phyloP scores from a whole-genome alignment of 92 coral and sea anemone genomes.

The Bergia puertoricense region DNA sequence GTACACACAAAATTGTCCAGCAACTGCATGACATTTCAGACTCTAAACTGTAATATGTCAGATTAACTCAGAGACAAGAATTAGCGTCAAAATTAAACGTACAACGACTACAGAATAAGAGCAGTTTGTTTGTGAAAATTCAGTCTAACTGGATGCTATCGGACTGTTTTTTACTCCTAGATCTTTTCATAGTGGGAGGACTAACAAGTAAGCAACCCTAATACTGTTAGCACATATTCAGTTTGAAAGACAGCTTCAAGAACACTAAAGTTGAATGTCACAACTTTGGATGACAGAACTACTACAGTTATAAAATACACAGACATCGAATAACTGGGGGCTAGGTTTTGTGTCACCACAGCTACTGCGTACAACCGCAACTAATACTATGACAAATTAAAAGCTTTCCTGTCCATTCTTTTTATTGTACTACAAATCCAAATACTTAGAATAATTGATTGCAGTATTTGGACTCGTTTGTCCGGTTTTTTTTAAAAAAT shows the following conservation, averaged over 20 bases:
- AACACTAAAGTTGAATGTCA: background rate
- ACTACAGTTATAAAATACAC: background rate
- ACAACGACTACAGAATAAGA: background rate
- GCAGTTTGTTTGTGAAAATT: background rate
- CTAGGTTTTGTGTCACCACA: background rate
- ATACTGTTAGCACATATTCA: conserved; percentile 22
- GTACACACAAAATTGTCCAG: background rate
- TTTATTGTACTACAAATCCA: background rate
- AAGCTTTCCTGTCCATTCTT: background rate
- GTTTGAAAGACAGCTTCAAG: conserved; percentile 39
- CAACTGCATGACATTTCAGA: background rate
- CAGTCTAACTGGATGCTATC: background rate
- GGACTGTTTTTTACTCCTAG: background rate
- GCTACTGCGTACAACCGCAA: background rate
- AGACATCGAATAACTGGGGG: background rate
- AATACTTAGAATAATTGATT: background rate
- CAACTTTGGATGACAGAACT: conserved; percentile 2
- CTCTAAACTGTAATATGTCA: background rate
- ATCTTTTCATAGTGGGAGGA: background rate
- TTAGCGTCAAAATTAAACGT: background rate
- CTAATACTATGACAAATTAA: background rate
- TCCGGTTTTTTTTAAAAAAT: background rate
- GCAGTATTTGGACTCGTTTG: background rate
- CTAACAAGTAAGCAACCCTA: conserved; percentile 10
- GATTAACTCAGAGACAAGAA: background rate